Evolutionary conservation across 1,140 invertebrate genomes (phyloP).

Genomic region (Dryas iulia): DNA sequence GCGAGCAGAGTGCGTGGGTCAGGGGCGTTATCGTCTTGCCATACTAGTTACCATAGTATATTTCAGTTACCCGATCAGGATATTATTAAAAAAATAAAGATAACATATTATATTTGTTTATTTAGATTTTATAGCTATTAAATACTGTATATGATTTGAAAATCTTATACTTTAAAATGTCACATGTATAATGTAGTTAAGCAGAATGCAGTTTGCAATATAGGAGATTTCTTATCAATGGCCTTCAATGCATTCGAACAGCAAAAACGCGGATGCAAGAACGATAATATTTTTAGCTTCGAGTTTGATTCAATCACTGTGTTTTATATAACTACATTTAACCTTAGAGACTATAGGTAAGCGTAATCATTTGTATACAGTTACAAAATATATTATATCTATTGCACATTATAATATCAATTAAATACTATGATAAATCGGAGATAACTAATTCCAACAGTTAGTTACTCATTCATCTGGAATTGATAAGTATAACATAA

Average conservation of each 20-base stretch:
- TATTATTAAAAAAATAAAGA: not conserved
- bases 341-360: not conserved
- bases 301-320: conserved; percentile 19
- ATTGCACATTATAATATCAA: not conserved
- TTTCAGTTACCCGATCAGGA: not conserved
- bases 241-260: conserved; percentile 55
- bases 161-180: not conserved
- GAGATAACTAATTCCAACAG: not conserved
- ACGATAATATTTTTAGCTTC: conserved; percentile 20
- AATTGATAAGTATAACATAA: not conserved
- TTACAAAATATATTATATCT: not conserved
- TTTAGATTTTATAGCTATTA: not conserved
- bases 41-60: not conserved
- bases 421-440: not conserved
- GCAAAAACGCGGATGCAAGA: conserved; percentile 40
- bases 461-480: not conserved
- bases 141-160: not conserved
- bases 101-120: not conserved
- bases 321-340: not conserved
- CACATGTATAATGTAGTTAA: conserved; percentile 13
- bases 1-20: conserved; percentile 66
- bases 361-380: not conserved
- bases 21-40: conserved; percentile 49
- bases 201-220: conserved; percentile 23
- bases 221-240: conserved; percentile 64